Evolutionary conservation across 1,140 invertebrate species (phyloP).

Genomic region (Grapholita molesta): DNA sequence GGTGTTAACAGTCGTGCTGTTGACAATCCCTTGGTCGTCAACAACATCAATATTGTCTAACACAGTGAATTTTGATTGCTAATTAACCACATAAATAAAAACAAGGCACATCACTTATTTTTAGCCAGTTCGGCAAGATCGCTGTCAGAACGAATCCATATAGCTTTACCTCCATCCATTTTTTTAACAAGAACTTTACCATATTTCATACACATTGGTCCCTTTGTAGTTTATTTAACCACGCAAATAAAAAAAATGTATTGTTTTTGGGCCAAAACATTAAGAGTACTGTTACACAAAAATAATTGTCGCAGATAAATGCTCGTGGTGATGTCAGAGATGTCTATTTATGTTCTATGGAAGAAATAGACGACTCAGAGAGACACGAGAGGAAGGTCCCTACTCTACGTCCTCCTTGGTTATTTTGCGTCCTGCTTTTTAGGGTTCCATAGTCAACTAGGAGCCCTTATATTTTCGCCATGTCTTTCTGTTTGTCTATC

Average conservation of each 20-base stretch:
- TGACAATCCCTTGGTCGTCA: too few relatives aligned
- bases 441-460: background rate
- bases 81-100: too few relatives aligned
- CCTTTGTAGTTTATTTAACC: too few relatives aligned
- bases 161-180: too few relatives aligned
- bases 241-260: too few relatives aligned
- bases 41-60: too few relatives aligned
- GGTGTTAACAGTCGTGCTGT: too few relatives aligned
- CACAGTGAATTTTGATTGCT: too few relatives aligned
- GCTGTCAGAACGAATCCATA: too few relatives aligned
- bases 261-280: background rate
- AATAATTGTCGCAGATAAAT: conserved; percentile 35
- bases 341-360: conserved; percentile 34
- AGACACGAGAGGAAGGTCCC: background rate
- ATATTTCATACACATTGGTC: too few relatives aligned
- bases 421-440: background rate
- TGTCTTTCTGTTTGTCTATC: background rate
- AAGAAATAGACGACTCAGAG: conserved; percentile 23
- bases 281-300: conserved; percentile 28
- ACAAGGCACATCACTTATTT: background rate
- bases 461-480: background rate
- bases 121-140: background rate
- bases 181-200: too few relatives aligned
- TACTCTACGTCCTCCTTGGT: background rate
- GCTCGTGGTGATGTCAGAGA: conserved; percentile 34